Evolutionary conservation across 2,113 vertebrate genomes (phyloP).

Genomic region (Bujurquina vittata): DNA sequence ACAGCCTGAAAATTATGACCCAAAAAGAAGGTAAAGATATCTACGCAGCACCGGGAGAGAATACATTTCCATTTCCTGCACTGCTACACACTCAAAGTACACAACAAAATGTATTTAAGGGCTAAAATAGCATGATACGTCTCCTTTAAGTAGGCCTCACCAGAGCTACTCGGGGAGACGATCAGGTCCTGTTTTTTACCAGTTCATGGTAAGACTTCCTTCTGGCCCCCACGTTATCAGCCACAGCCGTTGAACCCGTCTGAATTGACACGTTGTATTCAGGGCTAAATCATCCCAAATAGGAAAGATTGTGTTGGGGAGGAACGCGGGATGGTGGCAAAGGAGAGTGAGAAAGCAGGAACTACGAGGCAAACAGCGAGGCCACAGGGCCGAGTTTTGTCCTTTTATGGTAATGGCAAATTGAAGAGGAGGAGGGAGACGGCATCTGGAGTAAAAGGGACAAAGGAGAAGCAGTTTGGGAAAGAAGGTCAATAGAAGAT

Average conservation of each 20-base stretch:
- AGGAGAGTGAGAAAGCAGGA: not conserved
- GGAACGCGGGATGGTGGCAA: not conserved
- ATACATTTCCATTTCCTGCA: no score
- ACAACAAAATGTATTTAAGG: no score
- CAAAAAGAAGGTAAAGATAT: no score
- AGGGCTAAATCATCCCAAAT: not conserved
- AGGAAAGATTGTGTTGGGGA: not conserved
- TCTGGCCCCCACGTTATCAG: not conserved
- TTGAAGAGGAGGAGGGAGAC: conserved; percentile 42
- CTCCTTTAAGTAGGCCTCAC: not conserved
- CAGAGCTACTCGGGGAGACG: not conserved
- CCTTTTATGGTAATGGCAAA: conserved; percentile 79
- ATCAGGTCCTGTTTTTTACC: not conserved
- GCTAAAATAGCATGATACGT: no score
- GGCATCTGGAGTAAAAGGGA: conserved; percentile 45
- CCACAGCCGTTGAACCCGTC: not conserved
- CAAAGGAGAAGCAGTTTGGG: not conserved
- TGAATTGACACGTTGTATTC: not conserved
- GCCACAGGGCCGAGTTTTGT: conserved; percentile 52
- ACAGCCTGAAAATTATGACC: no score
- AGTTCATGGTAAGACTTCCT: not conserved
- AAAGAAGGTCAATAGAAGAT: not conserved
- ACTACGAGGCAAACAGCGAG: conserved; percentile 17
- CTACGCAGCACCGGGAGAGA: no score
- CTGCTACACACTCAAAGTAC: no score